Conservation (phyloP, 2,113 vertebrate genomes). For the Pterocles burchelli region DNA sequence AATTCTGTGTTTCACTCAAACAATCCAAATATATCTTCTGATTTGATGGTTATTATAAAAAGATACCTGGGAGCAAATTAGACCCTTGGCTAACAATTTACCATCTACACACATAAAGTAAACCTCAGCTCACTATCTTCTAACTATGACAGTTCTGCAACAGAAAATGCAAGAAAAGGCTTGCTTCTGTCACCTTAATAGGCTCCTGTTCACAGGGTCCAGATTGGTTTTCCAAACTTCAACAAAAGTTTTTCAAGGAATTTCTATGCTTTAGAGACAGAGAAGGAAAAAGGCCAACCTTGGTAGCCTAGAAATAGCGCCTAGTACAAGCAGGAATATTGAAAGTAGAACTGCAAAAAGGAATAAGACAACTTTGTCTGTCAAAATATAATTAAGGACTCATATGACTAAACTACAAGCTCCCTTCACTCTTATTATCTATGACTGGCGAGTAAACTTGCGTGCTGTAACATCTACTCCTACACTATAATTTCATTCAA, state of each 20-base stretch:
- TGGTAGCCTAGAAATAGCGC: not conserved
- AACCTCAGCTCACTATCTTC: not conserved
- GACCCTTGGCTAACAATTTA: not conserved
- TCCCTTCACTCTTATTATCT: not conserved
- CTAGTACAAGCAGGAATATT: not conserved
- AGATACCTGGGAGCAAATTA: not conserved
- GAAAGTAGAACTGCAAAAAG: not conserved
- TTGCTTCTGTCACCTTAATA: not conserved
- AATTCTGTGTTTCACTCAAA: not conserved
- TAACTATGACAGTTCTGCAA: not conserved
- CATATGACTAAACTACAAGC: not conserved
- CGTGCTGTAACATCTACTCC: not conserved
- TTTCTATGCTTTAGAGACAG: not conserved
- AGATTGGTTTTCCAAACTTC: not conserved
- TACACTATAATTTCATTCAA: not conserved
- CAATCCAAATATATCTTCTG: not conserved
- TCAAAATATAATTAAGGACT: not conserved
- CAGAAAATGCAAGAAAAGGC: not conserved
- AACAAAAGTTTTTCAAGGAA: not conserved
- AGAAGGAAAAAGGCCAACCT: not conserved
- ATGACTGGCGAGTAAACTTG: not conserved
- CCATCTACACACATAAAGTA: not conserved
- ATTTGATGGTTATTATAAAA: not conserved
- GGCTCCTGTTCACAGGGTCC: not conserved
- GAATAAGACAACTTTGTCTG: not conserved